Conservation (phyloP, 1,140 invertebrate species). For the Heliconius nattereri region DNA sequence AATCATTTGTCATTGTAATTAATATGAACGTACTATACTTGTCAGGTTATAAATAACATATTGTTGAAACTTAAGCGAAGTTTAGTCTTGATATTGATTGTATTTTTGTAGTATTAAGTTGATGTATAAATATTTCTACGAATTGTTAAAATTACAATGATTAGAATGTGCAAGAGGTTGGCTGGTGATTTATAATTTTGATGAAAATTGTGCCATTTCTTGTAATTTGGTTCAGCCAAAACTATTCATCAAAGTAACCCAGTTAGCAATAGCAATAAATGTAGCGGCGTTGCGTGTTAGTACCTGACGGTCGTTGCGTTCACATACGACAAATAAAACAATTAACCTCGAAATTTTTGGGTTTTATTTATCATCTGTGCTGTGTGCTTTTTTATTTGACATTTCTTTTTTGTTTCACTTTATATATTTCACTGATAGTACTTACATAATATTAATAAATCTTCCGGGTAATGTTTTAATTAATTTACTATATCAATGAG, state of each 20-base stretch:
- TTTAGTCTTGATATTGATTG: slow-evolving; percentile 29
- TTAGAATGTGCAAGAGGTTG: neutral
- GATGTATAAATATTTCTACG: slow-evolving; percentile 23
- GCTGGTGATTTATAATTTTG: slow-evolving; percentile 10
- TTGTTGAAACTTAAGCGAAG: slow-evolving; percentile 26
- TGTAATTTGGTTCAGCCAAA: slow-evolving; percentile 18
- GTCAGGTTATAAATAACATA: neutral
- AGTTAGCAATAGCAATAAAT: slow-evolving; percentile 3
- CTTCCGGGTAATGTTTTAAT: too few species aligned
- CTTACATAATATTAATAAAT: too few species aligned
- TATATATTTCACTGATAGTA: too few species aligned
- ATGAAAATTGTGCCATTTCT: slow-evolving; percentile 29
- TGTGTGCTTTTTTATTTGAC: neutral
- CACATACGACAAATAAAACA: slow-evolving; percentile 59
- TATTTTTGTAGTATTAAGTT: slow-evolving; percentile 31
- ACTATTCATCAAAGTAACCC: slow-evolving; percentile 6
- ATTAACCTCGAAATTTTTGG: slow-evolving; percentile 42
- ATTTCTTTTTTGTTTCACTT: neutral
- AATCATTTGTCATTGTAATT: neutral
- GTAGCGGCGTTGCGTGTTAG: slow-evolving; percentile 13
- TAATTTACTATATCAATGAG: too few species aligned
- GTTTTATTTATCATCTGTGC: neutral
- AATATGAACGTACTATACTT: neutral
- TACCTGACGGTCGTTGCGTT: slow-evolving; percentile 60
- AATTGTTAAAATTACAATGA: slow-evolving; percentile 14